Evolutionary conservation across 2,888 invertebrate species (phyloP), one percentile per base, ranked within the genome.

Genomic region (Busseola fusca): DNA sequence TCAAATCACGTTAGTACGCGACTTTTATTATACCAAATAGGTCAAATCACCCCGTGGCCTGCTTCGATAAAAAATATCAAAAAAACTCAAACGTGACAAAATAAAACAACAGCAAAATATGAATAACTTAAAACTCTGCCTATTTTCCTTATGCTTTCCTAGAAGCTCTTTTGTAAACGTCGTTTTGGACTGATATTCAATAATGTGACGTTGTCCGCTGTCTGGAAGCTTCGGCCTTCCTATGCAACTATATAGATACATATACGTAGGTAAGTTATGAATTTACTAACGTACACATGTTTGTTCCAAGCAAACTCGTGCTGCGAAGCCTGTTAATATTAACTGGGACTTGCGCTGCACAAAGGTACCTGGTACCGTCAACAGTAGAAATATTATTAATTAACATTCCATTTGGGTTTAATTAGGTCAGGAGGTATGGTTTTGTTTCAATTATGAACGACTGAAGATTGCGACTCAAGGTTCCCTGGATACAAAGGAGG

Each of bases 141-240:
- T 66, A 67, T 68, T 63, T 69, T 62, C 56, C 45, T 67, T 69
- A 21, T 42, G 62, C 37, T 63, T 81, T 71, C 54, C 64, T 65
- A 45, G 25, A 69, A 72, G 65, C 72, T 65, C 69, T 82, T 80
- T 84, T 79, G 57, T 74, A 80, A 74, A 69, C 69, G 64, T 73
- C 77, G 40, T 87, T 88, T 87, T 85, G 84, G 84, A 87, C 87
- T 86, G 87, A 87, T 89, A 89, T 89, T 87, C 89, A 89, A 91
- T 91, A 90, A 86, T 78, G 78, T 82, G 60, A 64, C 62, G 77
- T 70, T 81, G 82, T 85, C 81, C 82, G 76, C 74, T 82, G 72
- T 81, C 82, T 68, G 30, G 60, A 25, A 63, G 64, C 68, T 76
- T 48, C 57, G 64, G 62, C 63, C 60, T 70, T 60, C 30, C 18